phyloP scores from a whole-genome alignment of 2,797 vertebrate species.

The Erpetoichthys calabaricus region DNA sequence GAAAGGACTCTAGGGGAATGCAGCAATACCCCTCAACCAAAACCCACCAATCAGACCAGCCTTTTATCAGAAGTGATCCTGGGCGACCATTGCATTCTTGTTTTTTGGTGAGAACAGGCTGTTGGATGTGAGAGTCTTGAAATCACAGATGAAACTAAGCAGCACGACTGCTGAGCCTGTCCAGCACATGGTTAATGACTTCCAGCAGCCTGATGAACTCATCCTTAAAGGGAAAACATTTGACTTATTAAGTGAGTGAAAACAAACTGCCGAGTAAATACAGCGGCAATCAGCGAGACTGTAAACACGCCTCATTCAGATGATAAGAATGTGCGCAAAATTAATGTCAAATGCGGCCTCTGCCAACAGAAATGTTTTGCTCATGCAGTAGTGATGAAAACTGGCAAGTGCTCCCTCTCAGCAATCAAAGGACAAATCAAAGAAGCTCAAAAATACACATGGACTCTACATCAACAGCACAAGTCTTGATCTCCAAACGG shows the following conservation, averaged over 20 bases:
- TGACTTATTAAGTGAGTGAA: slow-evolving; percentile 17
- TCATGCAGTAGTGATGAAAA: slow-evolving; percentile 13
- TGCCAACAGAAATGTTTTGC: slow-evolving; percentile 25
- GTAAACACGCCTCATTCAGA: slow-evolving; percentile 32
- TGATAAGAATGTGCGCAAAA: slow-evolving; percentile 46
- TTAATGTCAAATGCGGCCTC: slow-evolving; percentile 25
- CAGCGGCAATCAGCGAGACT: slow-evolving; percentile 28
- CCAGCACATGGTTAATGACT: slow-evolving; percentile 1
- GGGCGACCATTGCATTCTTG: too few species aligned
- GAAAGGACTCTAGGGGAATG: too few species aligned
- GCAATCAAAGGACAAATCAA: neutral
- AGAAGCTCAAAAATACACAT: slow-evolving; percentile 2
- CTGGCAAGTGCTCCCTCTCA: slow-evolving; percentile 17
- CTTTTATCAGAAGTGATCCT: too few species aligned
- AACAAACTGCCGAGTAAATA: slow-evolving; percentile 38
- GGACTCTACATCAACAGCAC: slow-evolving; percentile 1
- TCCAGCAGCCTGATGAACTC: slow-evolving; percentile 3
- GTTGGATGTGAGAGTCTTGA: too few species aligned
- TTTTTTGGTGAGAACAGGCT: too few species aligned
- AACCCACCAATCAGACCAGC: too few species aligned
- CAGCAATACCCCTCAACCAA: too few species aligned
- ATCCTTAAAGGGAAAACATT: slow-evolving; percentile 8
- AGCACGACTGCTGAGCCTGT: too few species aligned
- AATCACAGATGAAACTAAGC: too few species aligned
- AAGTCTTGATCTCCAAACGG: too few species aligned